Percentiles rank a stretch among this genome's conserved stretches.
These are phyloP conservation scores for Fistularia commersonii DNA, from an alignment of 2,797 vertebrate genomes.

Conservation along the genomic window DNA sequence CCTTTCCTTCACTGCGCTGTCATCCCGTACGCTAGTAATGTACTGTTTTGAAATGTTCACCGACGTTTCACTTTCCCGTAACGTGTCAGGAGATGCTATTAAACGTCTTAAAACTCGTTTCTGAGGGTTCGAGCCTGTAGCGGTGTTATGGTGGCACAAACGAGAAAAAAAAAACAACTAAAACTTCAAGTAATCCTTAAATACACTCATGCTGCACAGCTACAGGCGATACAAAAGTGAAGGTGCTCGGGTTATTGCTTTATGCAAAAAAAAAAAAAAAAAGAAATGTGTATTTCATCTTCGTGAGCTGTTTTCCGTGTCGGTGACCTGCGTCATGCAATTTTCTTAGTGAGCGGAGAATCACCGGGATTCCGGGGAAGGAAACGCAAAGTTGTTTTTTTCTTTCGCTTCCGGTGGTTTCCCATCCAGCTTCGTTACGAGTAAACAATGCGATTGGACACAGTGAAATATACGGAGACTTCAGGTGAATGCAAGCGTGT, in stretches of 20 bases:
- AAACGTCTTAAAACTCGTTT: no score
- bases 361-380: not conserved
- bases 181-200: conserved; percentile 11
- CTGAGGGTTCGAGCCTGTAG: no score
- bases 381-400: not conserved
- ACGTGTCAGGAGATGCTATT: no score
- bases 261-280: conserved; percentile 1
- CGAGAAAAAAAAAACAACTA: not conserved
- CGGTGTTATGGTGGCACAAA: no score
- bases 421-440: not conserved
- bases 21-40: no score
- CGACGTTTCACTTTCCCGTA: no score
- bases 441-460: no score
- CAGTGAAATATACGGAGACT: no score
- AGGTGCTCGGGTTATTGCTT: conserved; percentile 45
- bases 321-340: not conserved
- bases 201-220: conserved; percentile 4
- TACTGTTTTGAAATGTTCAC: no score
- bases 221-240: conserved; percentile 11
- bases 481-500: not conserved
- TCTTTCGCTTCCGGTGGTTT: conserved; percentile 1
- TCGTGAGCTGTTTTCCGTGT: conserved; percentile 5
- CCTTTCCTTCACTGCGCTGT: no score
- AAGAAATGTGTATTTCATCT: not conserved
- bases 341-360: not conserved